Conservation (phyloP, 2,888 invertebrate genomes). For the Sphinx pinastri region DNA sequence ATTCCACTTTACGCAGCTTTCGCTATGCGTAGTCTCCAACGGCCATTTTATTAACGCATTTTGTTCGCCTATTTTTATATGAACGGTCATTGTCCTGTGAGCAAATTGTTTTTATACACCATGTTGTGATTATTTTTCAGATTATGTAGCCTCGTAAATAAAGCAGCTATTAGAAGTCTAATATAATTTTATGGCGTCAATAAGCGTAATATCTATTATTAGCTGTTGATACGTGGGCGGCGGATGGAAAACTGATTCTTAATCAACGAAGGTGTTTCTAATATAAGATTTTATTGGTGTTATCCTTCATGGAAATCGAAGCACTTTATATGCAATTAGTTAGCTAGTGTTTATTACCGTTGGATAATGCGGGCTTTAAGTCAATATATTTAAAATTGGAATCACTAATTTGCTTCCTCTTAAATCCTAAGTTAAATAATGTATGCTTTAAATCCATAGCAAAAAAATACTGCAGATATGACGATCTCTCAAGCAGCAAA, state of each 20-base stretch:
- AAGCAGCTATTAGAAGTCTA: neutral
- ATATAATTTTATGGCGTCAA: slow-evolving; percentile 10
- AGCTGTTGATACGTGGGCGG: neutral
- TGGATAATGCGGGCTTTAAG: neutral
- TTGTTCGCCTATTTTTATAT: slow-evolving; percentile 52
- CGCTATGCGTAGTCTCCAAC: slow-evolving; percentile 52
- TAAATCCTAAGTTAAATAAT: no score
- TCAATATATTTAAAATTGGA: no score
- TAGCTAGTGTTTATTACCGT: neutral
- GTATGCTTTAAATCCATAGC: no score
- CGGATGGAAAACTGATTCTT: slow-evolving; percentile 2
- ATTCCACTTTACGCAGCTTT: slow-evolving; percentile 51
- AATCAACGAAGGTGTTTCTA: slow-evolving; percentile 5
- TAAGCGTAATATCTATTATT: slow-evolving; percentile 9
- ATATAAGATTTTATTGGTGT: neutral
- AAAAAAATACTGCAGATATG: no score
- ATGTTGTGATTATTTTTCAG: slow-evolving; percentile 38
- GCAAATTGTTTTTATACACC: slow-evolving; percentile 3
- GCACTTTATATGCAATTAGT: neutral
- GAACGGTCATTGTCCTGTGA: slow-evolving; percentile 50
- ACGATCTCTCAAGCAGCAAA: no score
- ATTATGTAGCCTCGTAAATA: slow-evolving; percentile 29
- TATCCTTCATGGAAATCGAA: neutral
- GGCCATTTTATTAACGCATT: slow-evolving; percentile 42
- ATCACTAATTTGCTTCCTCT: no score